Evolutionary conservation across 2,888 invertebrate species (phyloP), one percentile per base, ranked within the genome.

Genomic region (Trichopoda pennipes): DNA sequence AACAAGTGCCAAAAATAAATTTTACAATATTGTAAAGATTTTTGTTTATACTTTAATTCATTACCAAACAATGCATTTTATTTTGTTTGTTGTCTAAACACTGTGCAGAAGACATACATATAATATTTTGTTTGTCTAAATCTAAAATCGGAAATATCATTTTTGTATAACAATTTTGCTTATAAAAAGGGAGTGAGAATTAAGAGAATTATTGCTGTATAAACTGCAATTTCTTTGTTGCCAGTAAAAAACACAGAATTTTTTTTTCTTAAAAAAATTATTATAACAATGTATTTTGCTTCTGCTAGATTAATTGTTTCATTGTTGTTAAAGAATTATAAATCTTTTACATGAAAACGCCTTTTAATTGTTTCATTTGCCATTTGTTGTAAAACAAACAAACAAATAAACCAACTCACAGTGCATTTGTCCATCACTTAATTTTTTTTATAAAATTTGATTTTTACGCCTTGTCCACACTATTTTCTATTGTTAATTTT

Each of bases 401-500:
- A 81, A 80, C 72, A 79, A 53, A 81, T 58, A 78, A 81, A 80
- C 72, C 75, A 53, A 61, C 21, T 47, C 51, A 12, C 32, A 56
- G 61, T 83, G 4, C 28, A 35, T 63, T 70, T 72, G 80, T 81
- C 63, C 70, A 21, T 75, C 61, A 16, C 44, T 7, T n/a, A n/a
- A n/a, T n/a, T n/a, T 56, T 76, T 51, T 35, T 74, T 49, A 66
- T 72, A 53, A 76, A 73, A 76, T 72, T 80, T 83, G 84, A 84
- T 81, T 83, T 81, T 77, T 80, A 85, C 83, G 81, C 85, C 83
- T 84, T 85, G 85, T 85, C 85, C 70, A 70, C 85, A 85, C 84
- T 82, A 82, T 63, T 47, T 12, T 51, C 7, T 49, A 82, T 69
- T 69, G 58, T 64, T 42, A 56, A 28, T 60, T 72, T 77, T 47